Evolutionary conservation across 2,888 invertebrate species (phyloP).

Genomic region (Epistrophe eligans): DNA sequence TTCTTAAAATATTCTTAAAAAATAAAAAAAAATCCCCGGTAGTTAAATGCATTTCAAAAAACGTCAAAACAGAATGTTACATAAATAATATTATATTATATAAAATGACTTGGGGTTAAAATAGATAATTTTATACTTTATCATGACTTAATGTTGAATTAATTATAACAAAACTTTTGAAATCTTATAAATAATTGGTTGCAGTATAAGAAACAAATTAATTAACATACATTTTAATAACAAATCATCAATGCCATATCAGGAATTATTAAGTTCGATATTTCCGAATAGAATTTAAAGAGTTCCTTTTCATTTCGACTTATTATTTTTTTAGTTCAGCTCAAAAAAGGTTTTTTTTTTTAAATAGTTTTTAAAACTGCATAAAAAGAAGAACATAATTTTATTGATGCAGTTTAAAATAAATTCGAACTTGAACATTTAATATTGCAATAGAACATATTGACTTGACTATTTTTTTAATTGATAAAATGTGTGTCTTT

Average conservation of each 20-base stretch:
- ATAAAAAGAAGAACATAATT: slow-evolving; percentile 22
- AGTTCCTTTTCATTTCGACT: slow-evolving; percentile 13
- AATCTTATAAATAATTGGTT: slow-evolving; percentile 3
- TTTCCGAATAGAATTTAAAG: slow-evolving; percentile 4
- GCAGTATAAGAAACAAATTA: slow-evolving; percentile 9
- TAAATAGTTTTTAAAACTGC: slow-evolving; percentile 25
- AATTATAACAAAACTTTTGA: neutral
- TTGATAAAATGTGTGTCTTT: slow-evolving; percentile 37
- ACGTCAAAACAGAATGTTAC: slow-evolving; percentile 38
- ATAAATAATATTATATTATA: slow-evolving; percentile 46
- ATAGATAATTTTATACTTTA: slow-evolving; percentile 3
- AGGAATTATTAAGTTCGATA: slow-evolving; percentile 9
- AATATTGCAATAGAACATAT: slow-evolving; percentile 52
- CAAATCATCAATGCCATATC: neutral
- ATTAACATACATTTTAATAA: slow-evolving; percentile 23
- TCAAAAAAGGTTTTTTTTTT: slow-evolving; percentile 10
- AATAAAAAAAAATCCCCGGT: slow-evolving; percentile 47
- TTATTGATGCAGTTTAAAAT: slow-evolving; percentile 33
- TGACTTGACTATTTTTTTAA: slow-evolving; percentile 43
- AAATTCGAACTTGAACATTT: slow-evolving; percentile 39
- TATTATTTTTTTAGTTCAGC: slow-evolving; percentile 3
- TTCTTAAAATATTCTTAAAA: slow-evolving; percentile 51
- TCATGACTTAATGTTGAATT: neutral
- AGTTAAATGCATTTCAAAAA: slow-evolving; percentile 71
- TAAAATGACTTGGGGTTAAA: slow-evolving; percentile 56